Evolutionary conservation across 2,797 vertebrate genomes (phyloP), one percentile per base, ranked within the genome.

Genomic region (Meda fulgida): DNA sequence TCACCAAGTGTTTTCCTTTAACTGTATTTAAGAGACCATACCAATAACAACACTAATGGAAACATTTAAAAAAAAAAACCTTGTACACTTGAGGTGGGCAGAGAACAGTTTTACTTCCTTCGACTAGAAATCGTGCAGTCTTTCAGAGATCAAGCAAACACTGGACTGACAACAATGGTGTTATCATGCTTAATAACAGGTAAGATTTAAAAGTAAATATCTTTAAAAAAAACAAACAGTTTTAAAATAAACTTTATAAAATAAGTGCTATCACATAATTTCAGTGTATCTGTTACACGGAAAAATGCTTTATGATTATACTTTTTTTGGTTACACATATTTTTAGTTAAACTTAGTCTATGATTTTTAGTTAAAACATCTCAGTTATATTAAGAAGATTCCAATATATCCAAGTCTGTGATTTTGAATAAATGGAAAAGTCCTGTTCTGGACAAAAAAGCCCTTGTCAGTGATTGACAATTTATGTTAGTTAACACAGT

Each of bases 21-120:
- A 36, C 3, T 19, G 13, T 58, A 53, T 75, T 78, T 40, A 5
- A 66, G 11, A 58, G 13, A 13, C 9, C 14, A 51, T 34, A 11
- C 34, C 21, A 43, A 60, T 60, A 78, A 78, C 53, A 60, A 36
- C 23, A 60, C 23, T 11, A 36, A 60, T 13, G 36, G 75, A 60
- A 78, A 78, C 53, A 34, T 53, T 1, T 7, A 58, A 34, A 3
- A 34, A 3, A 53, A 53, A 34, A 3, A 0, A 26, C 71, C 18
- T 34, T 5, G 3, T 5, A 53, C 16, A 19, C 7, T 23, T 5
- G 3, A 29, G 53, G 60, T 83, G 43, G 60, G 16, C 34, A 26
- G 58, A 66, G 31, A 76, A 23, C 1, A 58, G 58, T 83, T 83
- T 53, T 76, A 66, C 60, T 83, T 83, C 58, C 71, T 48, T 67